phyloP scores from a whole-genome alignment of 2,113 vertebrate species.

The Theristicus caerulescens region DNA sequence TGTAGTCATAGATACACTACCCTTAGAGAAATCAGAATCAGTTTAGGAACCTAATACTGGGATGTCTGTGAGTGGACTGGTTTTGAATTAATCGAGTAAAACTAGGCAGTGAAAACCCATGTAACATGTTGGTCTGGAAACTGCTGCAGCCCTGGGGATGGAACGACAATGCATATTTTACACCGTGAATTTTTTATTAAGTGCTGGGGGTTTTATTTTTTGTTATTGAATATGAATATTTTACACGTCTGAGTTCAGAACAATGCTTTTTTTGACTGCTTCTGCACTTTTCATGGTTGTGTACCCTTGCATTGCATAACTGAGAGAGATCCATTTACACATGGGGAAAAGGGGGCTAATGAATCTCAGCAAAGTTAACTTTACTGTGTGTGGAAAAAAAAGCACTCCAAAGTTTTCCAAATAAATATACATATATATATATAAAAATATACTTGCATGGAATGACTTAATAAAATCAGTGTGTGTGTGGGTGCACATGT shows the following conservation, averaged over 20 bases:
- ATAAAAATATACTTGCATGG: background rate
- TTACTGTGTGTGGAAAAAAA: slow-evolving; percentile 52
- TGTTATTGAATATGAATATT: slow-evolving; percentile 59
- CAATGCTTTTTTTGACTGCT: slow-evolving; percentile 76
- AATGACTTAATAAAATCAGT: slow-evolving; percentile 19
- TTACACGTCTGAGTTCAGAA: slow-evolving; percentile 61
- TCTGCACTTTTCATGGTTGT: slow-evolving; percentile 59
- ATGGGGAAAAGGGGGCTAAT: slow-evolving; percentile 54
- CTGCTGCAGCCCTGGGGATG: slow-evolving; percentile 16
- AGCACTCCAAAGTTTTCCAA: slow-evolving; percentile 61
- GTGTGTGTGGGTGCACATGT: background rate
- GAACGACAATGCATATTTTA: slow-evolving; percentile 31
- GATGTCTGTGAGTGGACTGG: slow-evolving; percentile 4
- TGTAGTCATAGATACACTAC: background rate
- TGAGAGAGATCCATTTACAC: slow-evolving; percentile 73
- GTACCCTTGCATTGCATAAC: slow-evolving; percentile 69
- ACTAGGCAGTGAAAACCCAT: background rate
- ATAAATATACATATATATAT: background rate
- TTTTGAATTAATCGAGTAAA: slow-evolving; percentile 43
- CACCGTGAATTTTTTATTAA: slow-evolving; percentile 46
- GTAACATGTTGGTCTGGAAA: background rate
- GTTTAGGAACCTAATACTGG: background rate
- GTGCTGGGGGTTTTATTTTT: background rate
- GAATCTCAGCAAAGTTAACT: slow-evolving; percentile 59
- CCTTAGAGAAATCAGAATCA: slow-evolving; percentile 12